Conservation (phyloP, 2,113 vertebrate species). For the Plecturocebus donacophilus region DNA sequence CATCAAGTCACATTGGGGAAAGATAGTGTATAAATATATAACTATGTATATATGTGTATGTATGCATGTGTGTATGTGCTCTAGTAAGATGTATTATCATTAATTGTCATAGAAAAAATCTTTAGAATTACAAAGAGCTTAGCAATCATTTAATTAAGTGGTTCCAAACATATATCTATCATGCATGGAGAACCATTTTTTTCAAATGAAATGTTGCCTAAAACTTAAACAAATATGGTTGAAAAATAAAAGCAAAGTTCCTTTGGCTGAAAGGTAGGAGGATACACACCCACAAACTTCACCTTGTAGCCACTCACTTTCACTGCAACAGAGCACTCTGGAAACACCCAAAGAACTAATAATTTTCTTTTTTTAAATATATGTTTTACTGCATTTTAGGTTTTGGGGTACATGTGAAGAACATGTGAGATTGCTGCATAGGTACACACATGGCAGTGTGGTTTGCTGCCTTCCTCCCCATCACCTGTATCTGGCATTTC, state of each 20-base stretch:
- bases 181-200: not conserved
- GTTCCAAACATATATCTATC: not conserved
- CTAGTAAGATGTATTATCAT: not conserved
- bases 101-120: not conserved
- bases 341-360: not conserved
- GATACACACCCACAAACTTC: not conserved
- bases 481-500: too few species aligned
- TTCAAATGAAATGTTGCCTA: not conserved
- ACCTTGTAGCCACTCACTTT: not conserved
- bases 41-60: not conserved
- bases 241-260: not conserved
- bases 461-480: too few species aligned
- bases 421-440: too few species aligned
- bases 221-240: not conserved
- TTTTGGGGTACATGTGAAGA: too few species aligned
- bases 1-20: not conserved
- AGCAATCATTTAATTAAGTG: not conserved
- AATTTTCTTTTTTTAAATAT: too few species aligned
- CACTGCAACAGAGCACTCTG: too few species aligned
- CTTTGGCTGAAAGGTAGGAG: not conserved
- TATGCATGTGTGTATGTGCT: not conserved
- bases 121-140: not conserved
- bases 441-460: too few species aligned
- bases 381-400: too few species aligned
- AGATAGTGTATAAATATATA: not conserved